Evolutionary conservation across 2,888 invertebrate genomes (phyloP), one percentile per base, ranked within the genome.

Genomic region (Lithophane leautieri): DNA sequence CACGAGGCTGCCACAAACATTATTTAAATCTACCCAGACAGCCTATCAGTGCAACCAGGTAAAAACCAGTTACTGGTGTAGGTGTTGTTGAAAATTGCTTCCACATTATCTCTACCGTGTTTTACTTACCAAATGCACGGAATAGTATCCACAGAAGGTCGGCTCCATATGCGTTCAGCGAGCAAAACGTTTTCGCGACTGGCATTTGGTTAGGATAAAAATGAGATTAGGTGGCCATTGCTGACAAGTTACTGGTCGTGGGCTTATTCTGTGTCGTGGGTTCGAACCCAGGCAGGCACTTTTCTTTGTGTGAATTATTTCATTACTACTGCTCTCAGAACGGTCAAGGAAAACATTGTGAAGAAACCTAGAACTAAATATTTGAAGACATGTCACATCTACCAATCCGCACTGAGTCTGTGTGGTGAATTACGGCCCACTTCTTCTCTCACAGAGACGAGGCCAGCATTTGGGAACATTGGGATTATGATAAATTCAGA

Each of bases 51-150:
- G 16, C 47, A n/a, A n/a, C n/a, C n/a, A 65, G 34, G 47, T 73
- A 60, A 63, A 70, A 72, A 47, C 22, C 19, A 1, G 40, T n/a
- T n/a, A n/a, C n/a, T n/a, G n/a, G n/a, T n/a, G n/a, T 60, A 25
- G 56, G 68, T 71, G 68, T 68, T 68, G 22, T 66, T 60, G 22
- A 63, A 83, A 84, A 81, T 81, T 73, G 69, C 70, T 65, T 78
- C 50, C 61, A 67, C 63, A 81, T 81, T 81, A 71, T 75, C 70
- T 54, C 12, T n/a, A 16, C 22, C 25, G 28, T 63, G 54, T 72
- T 76, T n/a, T 71, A 70, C 42, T n/a, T 65, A 8, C 69, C 50
- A 73, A 78, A 77, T 68, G 47, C n/a, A 60, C 4, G 22, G 54
- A 54, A n/a, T 54, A 54, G 4, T 54, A 4, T 0, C 3, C 9